phyloP scores from a whole-genome alignment of 2,797 vertebrate genomes.

The Clarias fuscus region DNA sequence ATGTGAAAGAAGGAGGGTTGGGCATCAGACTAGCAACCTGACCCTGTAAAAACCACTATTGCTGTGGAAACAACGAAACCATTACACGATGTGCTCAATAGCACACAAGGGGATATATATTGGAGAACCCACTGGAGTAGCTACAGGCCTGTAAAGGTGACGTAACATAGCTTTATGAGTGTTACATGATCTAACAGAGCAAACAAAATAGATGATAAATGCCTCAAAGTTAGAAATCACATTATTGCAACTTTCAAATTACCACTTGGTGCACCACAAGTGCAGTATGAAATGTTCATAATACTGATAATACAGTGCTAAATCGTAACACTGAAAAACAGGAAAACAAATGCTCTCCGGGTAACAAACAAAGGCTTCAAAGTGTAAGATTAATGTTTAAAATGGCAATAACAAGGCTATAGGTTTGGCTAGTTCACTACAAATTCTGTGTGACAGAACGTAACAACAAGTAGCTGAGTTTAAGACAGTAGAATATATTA shows the following conservation, averaged over 20 bases:
- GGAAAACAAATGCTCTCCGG: background rate
- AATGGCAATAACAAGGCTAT: background rate
- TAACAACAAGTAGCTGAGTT: too few relatives aligned
- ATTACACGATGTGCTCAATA: too few relatives aligned
- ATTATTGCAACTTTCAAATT: background rate
- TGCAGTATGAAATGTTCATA: background rate
- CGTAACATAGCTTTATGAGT: too few relatives aligned
- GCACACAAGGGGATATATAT: too few relatives aligned
- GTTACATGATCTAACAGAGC: background rate
- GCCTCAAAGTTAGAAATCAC: background rate
- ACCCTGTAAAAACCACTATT: too few relatives aligned
- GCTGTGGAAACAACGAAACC: too few relatives aligned
- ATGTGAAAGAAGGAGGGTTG: too few relatives aligned
- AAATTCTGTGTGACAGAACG: background rate
- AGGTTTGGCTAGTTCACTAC: background rate
- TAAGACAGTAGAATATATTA: conserved; percentile 9
- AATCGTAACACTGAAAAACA: background rate
- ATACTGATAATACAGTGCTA: background rate
- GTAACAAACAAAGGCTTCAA: background rate
- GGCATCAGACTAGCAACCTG: too few relatives aligned
- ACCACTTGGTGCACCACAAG: background rate
- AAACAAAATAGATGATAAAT: background rate
- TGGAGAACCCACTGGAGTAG: background rate
- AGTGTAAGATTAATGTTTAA: background rate
- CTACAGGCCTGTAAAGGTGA: background rate